These are phyloP conservation scores for Scaptomyza cyrtandrae DNA, from an alignment of 2,888 invertebrate species.

Conservation along the genomic window DNA sequence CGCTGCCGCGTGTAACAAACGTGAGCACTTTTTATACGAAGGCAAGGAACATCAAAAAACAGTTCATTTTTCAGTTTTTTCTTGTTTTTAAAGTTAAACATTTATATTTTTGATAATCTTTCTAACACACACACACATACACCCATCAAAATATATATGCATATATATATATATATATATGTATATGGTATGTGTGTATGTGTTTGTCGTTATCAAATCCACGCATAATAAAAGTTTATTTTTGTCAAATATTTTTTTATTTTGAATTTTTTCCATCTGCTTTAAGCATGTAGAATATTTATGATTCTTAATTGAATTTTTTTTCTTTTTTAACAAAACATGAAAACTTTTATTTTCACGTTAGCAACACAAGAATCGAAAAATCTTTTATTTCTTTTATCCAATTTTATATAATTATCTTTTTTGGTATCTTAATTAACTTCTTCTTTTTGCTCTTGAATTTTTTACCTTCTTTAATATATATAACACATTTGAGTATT, in stretches of 20 bases:
- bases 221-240: conserved; percentile 78
- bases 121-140: conserved; percentile 51
- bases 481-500: conserved; percentile 35
- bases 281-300: conserved; percentile 13
- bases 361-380: conserved; percentile 37
- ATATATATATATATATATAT: not conserved
- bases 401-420: conserved; percentile 47
- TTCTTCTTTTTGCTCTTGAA: no score
- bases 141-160: conserved; percentile 8
- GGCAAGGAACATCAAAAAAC: conserved; percentile 1
- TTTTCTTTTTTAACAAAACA: conserved; percentile 29
- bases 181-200: conserved; percentile 31
- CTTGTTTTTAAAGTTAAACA: conserved; percentile 48
- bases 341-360: conserved; percentile 38
- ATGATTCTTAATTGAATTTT: conserved; percentile 36
- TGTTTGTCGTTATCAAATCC: conserved; percentile 59
- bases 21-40: conserved; percentile 59
- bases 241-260: conserved; percentile 61
- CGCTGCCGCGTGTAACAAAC: conserved; percentile 75
- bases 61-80: conserved; percentile 26
- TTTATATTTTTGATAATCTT: conserved; percentile 67
- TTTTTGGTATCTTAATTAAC: conserved; percentile 1
- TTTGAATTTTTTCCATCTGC: conserved; percentile 23
- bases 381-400: conserved; percentile 28
- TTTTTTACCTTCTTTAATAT: conserved; percentile 39